Base-by-base conservation (phyloP, 2,113 vertebrate species). In the Loxodonta africana region DNA sequence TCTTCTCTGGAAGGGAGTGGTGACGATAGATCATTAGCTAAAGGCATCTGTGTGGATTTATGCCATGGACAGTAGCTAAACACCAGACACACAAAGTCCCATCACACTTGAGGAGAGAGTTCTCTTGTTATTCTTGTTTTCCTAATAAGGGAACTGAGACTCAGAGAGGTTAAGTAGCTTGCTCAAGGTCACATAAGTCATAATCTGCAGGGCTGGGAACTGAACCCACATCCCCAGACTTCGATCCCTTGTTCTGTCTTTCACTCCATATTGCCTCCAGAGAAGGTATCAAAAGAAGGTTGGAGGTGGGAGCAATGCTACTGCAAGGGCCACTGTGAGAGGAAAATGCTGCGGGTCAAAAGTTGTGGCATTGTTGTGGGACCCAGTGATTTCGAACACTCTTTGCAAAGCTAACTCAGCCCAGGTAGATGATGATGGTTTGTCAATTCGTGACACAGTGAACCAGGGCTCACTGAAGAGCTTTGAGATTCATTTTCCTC, bases 401-500 rank as follows among this genome's bases (percentile, higher is more conserved):
- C 0, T 67, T 30, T 71, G 62, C 77, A 41, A 84, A 78, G 33
- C 71, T 44, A 2, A 41, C 37, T 84, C 92, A 57, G 14, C 74
- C 20, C 28, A 33, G 28, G 62, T 44, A 26, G 14, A 1, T 25
- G 0, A 0, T 0, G 20, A 21, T 65, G 30, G 2, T n/a, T 57
- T 88, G 67, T 30, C 25, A 3, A 0, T 2, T n/a, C 20, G 9
- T n/a, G 53, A 26, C 51, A 8, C 15, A 0, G 11, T 3, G 9
- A 15, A 0, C 11, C 4, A 0, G 11, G 18, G 48, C 11, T 60
- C 46, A 0, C 23, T n/a, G 37, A 41, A 51, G 62, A 63, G 62
- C 82, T 0, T 0, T 26, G 3, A 5, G 0, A 0, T 9, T 86
- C 41, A 44, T 88, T 15, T 74, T 26, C 30, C 37, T 25, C n/a